Base-by-base conservation (phyloP, 2,797 vertebrate species). In the Remorina albescens region DNA sequence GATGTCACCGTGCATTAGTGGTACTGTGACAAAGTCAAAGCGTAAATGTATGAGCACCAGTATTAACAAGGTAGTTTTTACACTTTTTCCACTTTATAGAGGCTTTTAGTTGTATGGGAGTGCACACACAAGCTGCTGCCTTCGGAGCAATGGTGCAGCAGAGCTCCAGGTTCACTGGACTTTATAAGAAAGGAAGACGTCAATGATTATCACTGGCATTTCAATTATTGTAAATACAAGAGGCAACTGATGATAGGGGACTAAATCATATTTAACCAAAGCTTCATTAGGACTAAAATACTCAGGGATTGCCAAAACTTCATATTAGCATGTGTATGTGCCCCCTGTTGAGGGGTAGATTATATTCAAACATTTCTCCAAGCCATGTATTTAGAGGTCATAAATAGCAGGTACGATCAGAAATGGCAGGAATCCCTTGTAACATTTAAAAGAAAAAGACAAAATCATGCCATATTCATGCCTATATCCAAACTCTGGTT, bases 21-120 rank as follows among this genome's bases (percentile, higher is more conserved):
- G 32, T 80, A 56, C 58, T 67, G 76, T 74, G 46, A 55, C 32
- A n/a, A 67, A 28, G 23, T 5, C 4, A 18, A 21, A 41, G 34
- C 19, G 41, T 26, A 15, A 53, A 39, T 67, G 66, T 85, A 86
- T 88, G 65, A 88, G 87, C 82, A 86, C 56, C 75, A 80, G 81
- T 55, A 83, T 53, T 81, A 89, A 88, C 74, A 68, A 75, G 23
- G 32, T 47, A 72, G 23, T 75, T 87, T n/a, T 90, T 83, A 78
- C 50, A 83, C 70, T 16, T 39, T 37, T 63, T 80, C 73, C 32
- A 75, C 75, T 78, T 85, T 32, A 65, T 23, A 69, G 82, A 89
- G 78, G 82, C 67, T 71, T 73, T 78, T 58, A 72, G 80, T 86
- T 89, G 79, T 78, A 72, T 71, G 32, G 67, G 83, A 85, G 88